Evolutionary conservation across 2,888 invertebrate species (phyloP), one percentile per base, ranked within the genome.

Genomic region (Pristionchus mayeri): DNA sequence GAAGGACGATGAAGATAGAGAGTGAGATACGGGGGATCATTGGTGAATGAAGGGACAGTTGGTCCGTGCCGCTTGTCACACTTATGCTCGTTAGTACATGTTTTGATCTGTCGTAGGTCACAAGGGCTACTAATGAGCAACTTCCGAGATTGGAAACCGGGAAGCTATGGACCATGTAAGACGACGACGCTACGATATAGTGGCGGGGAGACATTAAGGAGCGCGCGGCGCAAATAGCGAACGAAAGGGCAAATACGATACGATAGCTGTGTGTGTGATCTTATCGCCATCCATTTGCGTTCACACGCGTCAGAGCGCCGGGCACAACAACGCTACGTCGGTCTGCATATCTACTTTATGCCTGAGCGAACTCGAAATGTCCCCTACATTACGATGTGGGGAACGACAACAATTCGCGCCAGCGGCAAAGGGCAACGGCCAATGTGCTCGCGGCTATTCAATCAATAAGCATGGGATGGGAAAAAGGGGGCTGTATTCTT

Each of bases 281-380:
- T n/a, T n/a, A n/a, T n/a, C n/a, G n/a, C 54, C n/a, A 24, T 54
- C 3, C 24, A 3, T 54, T 50, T 50, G 50, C 50, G 11, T 18
- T 54, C 54, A 4, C 3, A 21, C 54, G 54, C 24, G 24, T 21
- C 11, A n/a, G 54, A n/a, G 18, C 24, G 24, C 1, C 54, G 9
- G 21, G 30, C 11, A 60, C 57, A 60, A 60, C 57, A 60, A 60
- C 54, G 24, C 24, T n/a, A 30, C 21, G 57, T 60, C n/a, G n/a
- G n/a, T n/a, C n/a, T n/a, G n/a, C n/a, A n/a, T n/a, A n/a, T n/a
- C 57, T 60, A 60, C 57, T 60, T 60, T 30, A 60, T 60, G 57
- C 57, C 16, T 24, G 57, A 30, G 30, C 57, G 57, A 60, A 24
- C 57, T 60, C 16, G n/a, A n/a, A n/a, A n/a, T n/a, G n/a, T n/a